Base-by-base conservation (phyloP, 2,797 vertebrate genomes). In the Enteromius thamalakanensis region DNA sequence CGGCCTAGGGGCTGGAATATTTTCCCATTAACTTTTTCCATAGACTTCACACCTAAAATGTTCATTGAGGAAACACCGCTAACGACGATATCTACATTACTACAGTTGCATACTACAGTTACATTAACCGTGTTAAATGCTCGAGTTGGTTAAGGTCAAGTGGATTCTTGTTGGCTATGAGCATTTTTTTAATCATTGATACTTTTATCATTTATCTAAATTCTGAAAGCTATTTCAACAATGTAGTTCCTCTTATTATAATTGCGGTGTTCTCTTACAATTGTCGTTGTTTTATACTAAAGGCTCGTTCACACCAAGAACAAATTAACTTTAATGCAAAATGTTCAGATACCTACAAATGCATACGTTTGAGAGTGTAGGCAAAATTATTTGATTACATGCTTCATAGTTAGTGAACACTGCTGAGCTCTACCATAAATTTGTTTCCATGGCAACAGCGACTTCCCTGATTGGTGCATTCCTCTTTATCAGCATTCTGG, bases 351-450 rank as follows among this genome's bases (percentile, higher is more conserved):
- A 3, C 42, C 45, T 49, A 29, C 26, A 74, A 74, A 53, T 21
- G 12, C 21, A 14, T 14, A 51, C 21, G 21, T 76, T 60, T 60
- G 34, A 76, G 51, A 40, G 74, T n/a, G 10, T 51, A n/a, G 9
- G 17, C 17, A 32, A 74, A 74, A 19, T 53, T 51, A 53, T 34
- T 53, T 74, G n/a, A 76, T 76, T 40, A 76, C 53, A 58, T 42
- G 74, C 12, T 76, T 58, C 53, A 40, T 40, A 12, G n/a, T 47
- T 49, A 72, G 47, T 14, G 17, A 11, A 26, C 29, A n/a, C 29
- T 53, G 47, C 70, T 74, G 70, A 53, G 47, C 47, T 49, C 17
- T 53, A n/a, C 11, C 10, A 34, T n/a, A 8, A 53, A 34, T 72
- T 69, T 6, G n/a, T n/a, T 80, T 70, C 49, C 34, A 69, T 51